Conservation (phyloP, 2,888 invertebrate species). For the Yponomeuta plumbellus region DNA sequence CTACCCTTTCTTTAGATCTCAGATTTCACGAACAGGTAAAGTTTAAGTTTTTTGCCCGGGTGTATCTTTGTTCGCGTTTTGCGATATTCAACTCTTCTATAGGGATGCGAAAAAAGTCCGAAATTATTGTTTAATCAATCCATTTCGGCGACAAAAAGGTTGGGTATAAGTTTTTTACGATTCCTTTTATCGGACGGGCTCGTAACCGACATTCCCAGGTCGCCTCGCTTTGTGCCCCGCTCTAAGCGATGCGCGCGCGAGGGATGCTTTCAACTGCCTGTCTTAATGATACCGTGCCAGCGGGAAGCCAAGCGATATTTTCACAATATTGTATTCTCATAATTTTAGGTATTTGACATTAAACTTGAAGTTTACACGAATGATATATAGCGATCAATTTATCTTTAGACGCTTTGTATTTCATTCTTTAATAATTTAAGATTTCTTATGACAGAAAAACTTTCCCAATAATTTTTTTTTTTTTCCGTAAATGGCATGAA, state of each 20-base stretch:
- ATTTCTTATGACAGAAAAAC: not conserved
- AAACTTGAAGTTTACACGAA: slow-evolving; percentile 35
- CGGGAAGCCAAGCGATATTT: slow-evolving; percentile 63
- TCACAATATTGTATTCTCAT: slow-evolving; percentile 61
- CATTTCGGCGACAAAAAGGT: slow-evolving; percentile 59
- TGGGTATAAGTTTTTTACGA: slow-evolving; percentile 54
- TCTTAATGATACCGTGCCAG: slow-evolving; percentile 70
- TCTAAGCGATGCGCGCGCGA: slow-evolving; percentile 55
- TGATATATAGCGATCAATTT: slow-evolving; percentile 36
- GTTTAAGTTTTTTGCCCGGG: slow-evolving; percentile 56
- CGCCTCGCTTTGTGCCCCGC: slow-evolving; percentile 54
- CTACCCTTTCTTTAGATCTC: slow-evolving; percentile 72
- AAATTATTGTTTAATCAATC: slow-evolving; percentile 64
- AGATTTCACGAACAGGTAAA: slow-evolving; percentile 73
- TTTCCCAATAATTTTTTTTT: not conserved
- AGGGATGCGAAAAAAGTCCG: slow-evolving; percentile 50
- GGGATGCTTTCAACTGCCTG: slow-evolving; percentile 52
- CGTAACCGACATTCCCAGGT: slow-evolving; percentile 75
- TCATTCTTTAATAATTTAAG: slow-evolving; percentile 4
- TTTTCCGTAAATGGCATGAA: not conserved
- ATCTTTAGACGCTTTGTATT: slow-evolving; percentile 19
- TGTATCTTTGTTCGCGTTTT: slow-evolving; percentile 63
- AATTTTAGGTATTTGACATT: slow-evolving; percentile 40
- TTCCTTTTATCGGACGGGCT: slow-evolving; percentile 60
- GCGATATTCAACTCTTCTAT: slow-evolving; percentile 68